Evolutionary conservation across 1,140 invertebrate species (phyloP), one percentile per base, ranked within the genome.

Genomic region (Brachionus sp.): DNA sequence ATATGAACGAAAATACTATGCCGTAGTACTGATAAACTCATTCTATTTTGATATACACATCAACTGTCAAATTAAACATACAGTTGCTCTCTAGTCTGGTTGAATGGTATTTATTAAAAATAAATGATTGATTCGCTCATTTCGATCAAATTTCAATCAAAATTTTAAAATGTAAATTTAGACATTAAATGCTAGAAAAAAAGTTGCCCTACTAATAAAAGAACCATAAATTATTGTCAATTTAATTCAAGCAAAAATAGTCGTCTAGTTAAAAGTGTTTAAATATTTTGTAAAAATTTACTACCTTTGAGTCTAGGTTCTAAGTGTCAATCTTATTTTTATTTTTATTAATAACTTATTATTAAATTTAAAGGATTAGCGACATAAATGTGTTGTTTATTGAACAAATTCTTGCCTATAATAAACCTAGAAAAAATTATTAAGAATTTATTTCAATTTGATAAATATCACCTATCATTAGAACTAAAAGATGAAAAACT

Each of bases 81-180:
- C 50, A 57, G 50, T 57, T 57, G 50, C 19, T 57, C 19, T 57
- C 50, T 19, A 57, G 50, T 57, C 50, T 57, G 50, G 16, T 23
- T 57, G 50, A 57, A 57, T 57, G 50, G 50, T 57, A 57, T 57
- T 57, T 57, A 57, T 57, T 23, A 57, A 57, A 57, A 19, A 57
- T 25, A 19, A 57, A 57, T 57, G 50, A 57, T 57, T 57, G 50
- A 57, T 57, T 57, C 50, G 39, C 39, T 42, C 39, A 13, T 42
- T 42, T 42, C 12, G 50, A 57, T 57, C 16, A 9, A 57, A 57
- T 57, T 57, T 57, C 50, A 57, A 57, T 57, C 50, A 57, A 57
- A 57, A 23, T 57, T 57, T 57, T 19, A 57, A 57, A 57, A 57
- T 57, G 50, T 57, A 57, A 57, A 57, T 57, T 57, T 57, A 57